Evolutionary conservation across 2,888 invertebrate genomes (phyloP), one percentile per base, ranked within the genome.

Genomic region (Perizoma affinitatum): DNA sequence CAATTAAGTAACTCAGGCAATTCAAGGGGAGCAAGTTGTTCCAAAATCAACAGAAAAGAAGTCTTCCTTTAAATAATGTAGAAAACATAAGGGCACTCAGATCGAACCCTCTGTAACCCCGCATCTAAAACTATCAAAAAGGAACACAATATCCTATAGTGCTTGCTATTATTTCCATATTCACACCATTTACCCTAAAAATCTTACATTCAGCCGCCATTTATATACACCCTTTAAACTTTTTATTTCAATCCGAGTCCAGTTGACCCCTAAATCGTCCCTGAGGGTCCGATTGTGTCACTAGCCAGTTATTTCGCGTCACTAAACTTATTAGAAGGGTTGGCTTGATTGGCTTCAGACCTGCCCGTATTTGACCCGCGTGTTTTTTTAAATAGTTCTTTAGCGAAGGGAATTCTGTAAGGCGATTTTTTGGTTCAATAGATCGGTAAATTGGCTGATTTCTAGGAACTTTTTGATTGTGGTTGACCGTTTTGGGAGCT

Each of bases 221-320:
- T 67, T 61, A 63, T 35, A 56, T 22, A 22, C 67, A 68, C 70
- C 71, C 71, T 72, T 72, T 69, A 66, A 66, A 66, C 58, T 69
- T 69, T 69, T 69, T 69, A 69, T 69, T 69, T 69, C 64, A 66
- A 69, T 69, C 63, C 61, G 45, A 60, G 55, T 52, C 59, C 63
- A 42, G 45, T 56, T 62, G 69, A 67, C 66, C 67, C 69, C 58
- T 10, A 40, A 55, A 60, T 56, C 48, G 52, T 58, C 68, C 68
- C 66, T 61, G 45, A 57, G 70, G 70, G 68, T 63, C 67, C 66
- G 59, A 63, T 64, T 67, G 66, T 67, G 69, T 69, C 72, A 68
- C 69, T 69, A 66, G 66, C 71, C 72, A 70, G 70, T 72, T 74
- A 74, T 69, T 67, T 67, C 70, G 74, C 72, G 71, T 71, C 74